A percentile compares a stretch with the other conserved stretches of the same genome.
phyloP scores from a whole-genome alignment of 2,797 vertebrate species.

The Chelon labrosus region DNA sequence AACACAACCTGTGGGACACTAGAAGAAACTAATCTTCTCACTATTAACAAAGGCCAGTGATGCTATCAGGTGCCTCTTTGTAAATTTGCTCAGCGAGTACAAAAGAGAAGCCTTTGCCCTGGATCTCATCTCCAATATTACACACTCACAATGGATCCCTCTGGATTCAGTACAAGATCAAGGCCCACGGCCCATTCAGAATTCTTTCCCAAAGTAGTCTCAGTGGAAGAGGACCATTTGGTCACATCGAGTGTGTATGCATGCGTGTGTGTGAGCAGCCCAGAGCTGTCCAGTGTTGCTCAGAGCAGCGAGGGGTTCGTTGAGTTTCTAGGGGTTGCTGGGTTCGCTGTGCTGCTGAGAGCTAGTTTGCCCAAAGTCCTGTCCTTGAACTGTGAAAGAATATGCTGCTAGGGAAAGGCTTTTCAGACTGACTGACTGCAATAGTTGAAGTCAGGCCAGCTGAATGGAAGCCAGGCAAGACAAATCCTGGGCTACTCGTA shows the following conservation, averaged over 20 bases:
- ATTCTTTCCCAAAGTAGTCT: constrained; percentile 50
- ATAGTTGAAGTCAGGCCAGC: constrained; percentile 79
- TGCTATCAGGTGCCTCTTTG: constrained; percentile 70
- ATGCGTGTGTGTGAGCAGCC: constrained; percentile 47
- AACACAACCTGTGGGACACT: constrained; percentile 44
- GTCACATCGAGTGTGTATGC: constrained; percentile 32
- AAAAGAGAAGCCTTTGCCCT: constrained; percentile 62
- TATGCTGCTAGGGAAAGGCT: constrained; percentile 77
- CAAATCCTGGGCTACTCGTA: constrained; percentile 69
- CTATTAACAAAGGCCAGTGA: constrained; percentile 60
- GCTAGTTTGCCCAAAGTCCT: constrained; percentile 78
- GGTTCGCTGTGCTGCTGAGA: constrained; percentile 77
- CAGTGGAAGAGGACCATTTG: constrained; percentile 44
- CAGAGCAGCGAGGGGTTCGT: constrained; percentile 76
- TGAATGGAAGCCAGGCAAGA: constrained; percentile 76
- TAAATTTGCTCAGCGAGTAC: constrained; percentile 53
- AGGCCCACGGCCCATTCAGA: constrained; percentile 53
- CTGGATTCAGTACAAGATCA: constrained; percentile 57
- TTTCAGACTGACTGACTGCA: constrained; percentile 80
- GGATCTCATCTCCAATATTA: constrained; percentile 61
- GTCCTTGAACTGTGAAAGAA: constrained; percentile 84
- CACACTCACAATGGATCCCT: constrained; percentile 61
- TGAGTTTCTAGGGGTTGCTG: constrained; percentile 83
- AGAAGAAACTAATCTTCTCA: constrained; percentile 63
- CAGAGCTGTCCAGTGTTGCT: constrained; percentile 74